These are phyloP conservation scores for Spisula solida DNA, from an alignment of 2,888 invertebrate genomes.

Conservation along the genomic window DNA sequence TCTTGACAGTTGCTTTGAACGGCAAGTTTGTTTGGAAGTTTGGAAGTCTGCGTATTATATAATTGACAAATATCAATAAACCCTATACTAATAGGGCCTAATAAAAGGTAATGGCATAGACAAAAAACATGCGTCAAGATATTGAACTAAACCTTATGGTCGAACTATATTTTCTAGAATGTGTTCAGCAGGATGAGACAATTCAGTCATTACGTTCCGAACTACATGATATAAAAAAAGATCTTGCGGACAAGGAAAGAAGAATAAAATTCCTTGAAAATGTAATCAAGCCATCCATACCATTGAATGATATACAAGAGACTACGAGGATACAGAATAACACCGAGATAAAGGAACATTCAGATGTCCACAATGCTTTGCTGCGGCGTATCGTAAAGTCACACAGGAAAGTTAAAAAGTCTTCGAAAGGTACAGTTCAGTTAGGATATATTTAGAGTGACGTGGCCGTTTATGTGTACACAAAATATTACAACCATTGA, in stretches of 20 bases:
- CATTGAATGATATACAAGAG: background rate
- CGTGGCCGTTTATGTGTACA: no score
- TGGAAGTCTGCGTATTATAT: no score
- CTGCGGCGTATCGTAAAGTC: background rate
- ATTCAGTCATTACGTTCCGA: background rate
- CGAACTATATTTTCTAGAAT: background rate
- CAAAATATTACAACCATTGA: no score
- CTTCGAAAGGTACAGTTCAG: background rate
- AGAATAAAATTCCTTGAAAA: conserved; percentile 13
- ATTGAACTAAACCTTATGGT: no score
- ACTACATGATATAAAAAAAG: background rate
- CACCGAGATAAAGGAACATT: background rate
- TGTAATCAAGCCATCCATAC: background rate
- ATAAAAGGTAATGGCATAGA: no score
- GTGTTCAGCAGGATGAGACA: background rate
- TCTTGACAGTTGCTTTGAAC: no score
- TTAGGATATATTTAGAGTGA: background rate
- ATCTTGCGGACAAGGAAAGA: background rate
- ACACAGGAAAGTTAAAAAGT: background rate
- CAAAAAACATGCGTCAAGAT: no score
- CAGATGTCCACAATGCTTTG: no score
- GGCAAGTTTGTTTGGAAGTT: no score
- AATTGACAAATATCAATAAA: no score
- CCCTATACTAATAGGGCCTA: no score
- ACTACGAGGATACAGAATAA: background rate